A percentile compares a stretch with the other conserved stretches of the same genome.
Conservation (phyloP, 2,113 vertebrate genomes). For the Leucopsar rothschildi region DNA sequence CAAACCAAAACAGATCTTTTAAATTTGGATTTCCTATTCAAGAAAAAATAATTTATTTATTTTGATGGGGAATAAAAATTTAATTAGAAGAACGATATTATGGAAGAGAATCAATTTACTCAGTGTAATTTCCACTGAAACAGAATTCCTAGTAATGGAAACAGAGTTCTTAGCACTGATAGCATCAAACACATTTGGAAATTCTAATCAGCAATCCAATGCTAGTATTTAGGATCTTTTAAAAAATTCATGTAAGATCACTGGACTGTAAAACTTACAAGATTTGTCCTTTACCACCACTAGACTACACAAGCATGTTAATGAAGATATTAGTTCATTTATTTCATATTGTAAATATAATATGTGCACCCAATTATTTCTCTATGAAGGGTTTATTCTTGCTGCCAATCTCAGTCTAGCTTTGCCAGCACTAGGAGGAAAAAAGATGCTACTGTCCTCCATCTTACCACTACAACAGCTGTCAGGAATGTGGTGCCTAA, state of each 20-base stretch:
- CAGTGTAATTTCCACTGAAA: neutral
- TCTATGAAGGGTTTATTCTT: neutral
- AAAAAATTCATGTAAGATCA: neutral
- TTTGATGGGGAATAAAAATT: neutral
- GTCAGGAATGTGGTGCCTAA: neutral
- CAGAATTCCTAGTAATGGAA: neutral
- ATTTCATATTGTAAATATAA: neutral
- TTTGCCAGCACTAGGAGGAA: neutral
- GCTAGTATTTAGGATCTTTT: neutral
- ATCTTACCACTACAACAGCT: neutral
- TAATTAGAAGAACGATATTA: neutral
- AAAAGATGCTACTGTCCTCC: neutral
- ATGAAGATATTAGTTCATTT: neutral
- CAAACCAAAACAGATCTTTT: neutral
- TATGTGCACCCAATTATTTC: neutral
- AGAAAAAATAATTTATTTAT: neutral
- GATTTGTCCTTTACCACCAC: neutral
- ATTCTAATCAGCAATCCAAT: neutral
- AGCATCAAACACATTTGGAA: neutral
- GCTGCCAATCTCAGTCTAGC: neutral
- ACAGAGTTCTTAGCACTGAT: neutral
- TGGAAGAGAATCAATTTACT: neutral
- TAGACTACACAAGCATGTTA: neutral
- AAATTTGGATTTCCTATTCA: neutral
- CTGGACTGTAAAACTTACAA: neutral